Evolutionary conservation across 2,113 vertebrate genomes (phyloP).

Genomic region (Ophiodon elongatus): DNA sequence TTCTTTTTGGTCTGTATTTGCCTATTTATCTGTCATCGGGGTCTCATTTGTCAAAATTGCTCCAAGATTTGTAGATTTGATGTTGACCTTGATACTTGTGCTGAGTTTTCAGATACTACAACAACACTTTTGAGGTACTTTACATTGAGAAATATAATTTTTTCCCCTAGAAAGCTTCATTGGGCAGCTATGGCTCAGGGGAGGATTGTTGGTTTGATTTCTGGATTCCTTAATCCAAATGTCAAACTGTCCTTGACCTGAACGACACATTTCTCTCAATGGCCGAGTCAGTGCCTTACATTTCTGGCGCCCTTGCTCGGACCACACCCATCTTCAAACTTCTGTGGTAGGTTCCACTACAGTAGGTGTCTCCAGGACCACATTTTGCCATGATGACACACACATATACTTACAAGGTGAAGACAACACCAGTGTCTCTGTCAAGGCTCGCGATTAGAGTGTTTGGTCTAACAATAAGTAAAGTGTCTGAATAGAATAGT

Average conservation of each 20-base stretch:
- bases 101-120: background rate
- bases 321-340: background rate
- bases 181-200: background rate
- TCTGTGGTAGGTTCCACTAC: background rate
- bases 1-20: background rate
- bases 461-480: background rate
- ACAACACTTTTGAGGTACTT: background rate
- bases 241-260: background rate
- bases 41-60: slow-evolving; percentile 5
- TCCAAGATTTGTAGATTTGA: background rate
- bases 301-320: too few species aligned
- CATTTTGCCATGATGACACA: too few species aligned
- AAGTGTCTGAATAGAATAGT: background rate
- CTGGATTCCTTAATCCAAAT: background rate
- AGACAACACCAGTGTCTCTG: background rate
- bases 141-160: background rate
- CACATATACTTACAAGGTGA: background rate
- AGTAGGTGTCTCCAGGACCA: background rate
- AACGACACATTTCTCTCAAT: background rate
- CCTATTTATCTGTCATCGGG: background rate
- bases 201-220: background rate
- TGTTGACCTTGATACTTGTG: background rate
- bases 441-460: background rate
- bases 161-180: background rate
- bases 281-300: background rate